Conservation (phyloP, 2,113 vertebrate genomes). For the Protomyctophum bolini region DNA sequence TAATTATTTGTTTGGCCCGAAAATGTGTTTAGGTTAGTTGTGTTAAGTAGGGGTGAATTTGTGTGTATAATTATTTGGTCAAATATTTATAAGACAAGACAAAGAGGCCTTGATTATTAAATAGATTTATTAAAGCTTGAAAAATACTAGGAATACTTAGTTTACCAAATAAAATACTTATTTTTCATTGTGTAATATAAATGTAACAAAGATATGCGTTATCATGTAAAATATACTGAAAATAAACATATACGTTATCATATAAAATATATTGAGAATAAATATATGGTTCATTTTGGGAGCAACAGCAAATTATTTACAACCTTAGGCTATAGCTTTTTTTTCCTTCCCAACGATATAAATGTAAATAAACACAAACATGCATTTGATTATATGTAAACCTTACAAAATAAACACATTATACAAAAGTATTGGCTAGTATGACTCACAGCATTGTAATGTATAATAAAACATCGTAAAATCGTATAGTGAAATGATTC, state of each 20-base stretch:
- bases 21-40: too few species aligned
- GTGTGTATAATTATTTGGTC: background rate
- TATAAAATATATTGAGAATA: slow-evolving; percentile 54
- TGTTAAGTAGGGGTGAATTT: too few species aligned
- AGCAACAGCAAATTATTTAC: slow-evolving; percentile 53
- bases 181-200: background rate
- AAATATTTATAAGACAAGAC: too few species aligned
- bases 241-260: slow-evolving; percentile 62
- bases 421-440: too few species aligned
- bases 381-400: background rate
- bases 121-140: slow-evolving; percentile 52
- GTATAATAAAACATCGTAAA: too few species aligned
- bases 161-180: background rate
- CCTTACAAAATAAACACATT: too few species aligned
- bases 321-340: slow-evolving; percentile 29
- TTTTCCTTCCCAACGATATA: background rate
- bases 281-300: slow-evolving; percentile 51
- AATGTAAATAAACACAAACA: slow-evolving; percentile 15
- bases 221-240: slow-evolving; percentile 30
- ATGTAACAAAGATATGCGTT: slow-evolving; percentile 14
- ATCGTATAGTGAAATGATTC: too few species aligned
- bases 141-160: slow-evolving; percentile 11
- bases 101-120: background rate
- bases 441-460: too few species aligned
- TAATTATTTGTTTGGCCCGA: too few species aligned